These are phyloP conservation scores for Temnothorax curvispinosus DNA, from an alignment of 1,140 invertebrate genomes.

Conservation along the genomic window DNA sequence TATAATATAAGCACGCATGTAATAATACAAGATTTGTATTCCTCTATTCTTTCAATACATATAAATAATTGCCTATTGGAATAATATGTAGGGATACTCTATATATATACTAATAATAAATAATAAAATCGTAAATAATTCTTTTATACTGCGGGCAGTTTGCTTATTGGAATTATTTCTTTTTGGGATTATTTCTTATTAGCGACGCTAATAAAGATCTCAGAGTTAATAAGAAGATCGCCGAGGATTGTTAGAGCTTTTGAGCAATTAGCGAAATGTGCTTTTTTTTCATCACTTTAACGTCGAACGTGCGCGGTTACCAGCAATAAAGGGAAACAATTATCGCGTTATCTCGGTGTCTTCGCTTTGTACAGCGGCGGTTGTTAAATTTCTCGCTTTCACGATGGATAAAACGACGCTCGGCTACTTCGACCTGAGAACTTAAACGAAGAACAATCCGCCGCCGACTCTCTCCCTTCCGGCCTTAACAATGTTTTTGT, in stretches of 20 bases:
- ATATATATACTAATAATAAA: too few species aligned
- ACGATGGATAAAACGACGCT: constrained; percentile 37
- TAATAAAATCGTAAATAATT: too few species aligned
- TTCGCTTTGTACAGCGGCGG: constrained; percentile 45
- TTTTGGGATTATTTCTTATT: too few species aligned
- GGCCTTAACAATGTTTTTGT: constrained; percentile 53
- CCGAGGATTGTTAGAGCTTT: background rate
- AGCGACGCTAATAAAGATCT: background rate
- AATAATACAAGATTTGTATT: too few species aligned
- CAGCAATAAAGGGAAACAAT: constrained; percentile 40
- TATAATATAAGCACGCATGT: too few species aligned
- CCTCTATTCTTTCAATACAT: too few species aligned
- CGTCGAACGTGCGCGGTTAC: constrained; percentile 17
- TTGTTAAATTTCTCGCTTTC: constrained; percentile 61
- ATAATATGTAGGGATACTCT: too few species aligned
- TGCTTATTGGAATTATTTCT: too few species aligned
- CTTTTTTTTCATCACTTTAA: constrained; percentile 37
- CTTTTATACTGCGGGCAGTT: too few species aligned
- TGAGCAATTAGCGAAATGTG: background rate
- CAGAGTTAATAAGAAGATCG: background rate
- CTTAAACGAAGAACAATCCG: constrained; percentile 60
- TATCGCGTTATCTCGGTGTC: constrained; percentile 48
- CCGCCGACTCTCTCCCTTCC: constrained; percentile 47
- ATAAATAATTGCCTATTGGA: too few species aligned
- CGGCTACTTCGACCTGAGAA: constrained; percentile 58